These are phyloP conservation scores for Chrysaora quinquecirrha DNA, from an alignment of 30 jellyfish, hydroid and myxozoan genomes.

Conservation along the genomic window DNA sequence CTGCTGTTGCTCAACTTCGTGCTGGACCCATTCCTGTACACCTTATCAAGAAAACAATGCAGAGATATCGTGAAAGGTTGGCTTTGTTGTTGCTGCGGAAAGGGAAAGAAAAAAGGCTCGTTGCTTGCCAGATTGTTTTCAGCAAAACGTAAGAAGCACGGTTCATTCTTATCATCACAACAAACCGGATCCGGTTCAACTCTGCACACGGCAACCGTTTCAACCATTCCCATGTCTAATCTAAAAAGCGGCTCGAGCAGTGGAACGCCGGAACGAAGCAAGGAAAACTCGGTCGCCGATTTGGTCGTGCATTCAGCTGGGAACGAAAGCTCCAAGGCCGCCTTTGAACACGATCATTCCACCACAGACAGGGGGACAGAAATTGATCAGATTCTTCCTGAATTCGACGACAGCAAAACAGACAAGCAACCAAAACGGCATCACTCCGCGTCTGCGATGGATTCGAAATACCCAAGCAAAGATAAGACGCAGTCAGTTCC, in stretches of 20 bases:
- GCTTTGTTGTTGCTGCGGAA: constrained; percentile 70
- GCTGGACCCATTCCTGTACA: constrained; percentile 75
- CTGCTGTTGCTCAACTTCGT: constrained; percentile 72
- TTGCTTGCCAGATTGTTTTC: background rate
- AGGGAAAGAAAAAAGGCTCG: background rate
- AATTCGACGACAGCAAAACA: background rate
- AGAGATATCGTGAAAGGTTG: constrained; percentile 67
- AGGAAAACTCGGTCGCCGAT: constrained; percentile 28
- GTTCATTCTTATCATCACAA: constrained; percentile 59
- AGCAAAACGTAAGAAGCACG: constrained; percentile 38
- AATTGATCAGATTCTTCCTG: background rate
- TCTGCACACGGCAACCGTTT: constrained; percentile 31
- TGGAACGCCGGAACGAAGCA: constrained; percentile 19
- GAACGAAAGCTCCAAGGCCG: constrained; percentile 6
- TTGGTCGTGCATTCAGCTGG: constrained; percentile 45
- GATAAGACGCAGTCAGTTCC: constrained; percentile 50
- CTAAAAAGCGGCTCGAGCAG: constrained; percentile 23
- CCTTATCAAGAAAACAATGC: constrained; percentile 75
- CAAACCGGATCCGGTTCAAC: constrained; percentile 45
- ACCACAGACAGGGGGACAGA: background rate
- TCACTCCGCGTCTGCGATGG: constrained; percentile 37
- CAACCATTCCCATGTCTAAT: constrained; percentile 26
- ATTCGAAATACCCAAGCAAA: background rate
- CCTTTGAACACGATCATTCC: no score
- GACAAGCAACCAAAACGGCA: constrained; percentile 11